Evolutionary conservation across 2,888 invertebrate species (phyloP), one percentile per base, ranked within the genome.

Genomic region (Tipula lateralis): DNA sequence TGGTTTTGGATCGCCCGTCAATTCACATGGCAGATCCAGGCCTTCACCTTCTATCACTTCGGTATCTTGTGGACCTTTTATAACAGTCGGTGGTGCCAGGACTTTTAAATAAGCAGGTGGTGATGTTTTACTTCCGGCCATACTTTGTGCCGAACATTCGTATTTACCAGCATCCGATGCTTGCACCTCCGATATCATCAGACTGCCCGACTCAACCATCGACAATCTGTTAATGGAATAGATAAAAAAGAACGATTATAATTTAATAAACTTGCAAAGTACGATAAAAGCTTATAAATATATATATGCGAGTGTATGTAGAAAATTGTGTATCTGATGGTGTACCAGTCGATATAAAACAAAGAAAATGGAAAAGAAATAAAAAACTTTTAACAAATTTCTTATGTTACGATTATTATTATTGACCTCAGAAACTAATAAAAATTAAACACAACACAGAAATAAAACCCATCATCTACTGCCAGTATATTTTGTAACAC

Each of bases 91-190:
- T 24, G 88, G 88, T 19, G 88, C 87, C 1, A 88, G 85, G 0
- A 88, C 87, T 85, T 87, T 88, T 29, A 88, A 80, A 44, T 86
- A 84, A 7, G 87, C 87, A 12, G 87, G 85, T 2, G 87, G 87
- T 36, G 88, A 85, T 82, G 87, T 87, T 86, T 87, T 87, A 84
- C 86, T 86, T 0, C 87, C 88, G 29, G 88, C 88, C 87, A 87
- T 87, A 86, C 87, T 88, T 85, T 88, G 88, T 39, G 88, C 88
- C 6, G 87, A 87, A 84, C 88, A 88, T 85, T 87, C 87, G 85
- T 88, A 88, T 84, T 86, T 86, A 5, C 88, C 88, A 29, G 87
- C 87, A 84, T 88, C 88, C 6, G 86, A 86, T 1, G 87, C 86
- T 85, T 87, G 87, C 5, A 87, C 87, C 85, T 87, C 87, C 0